A percentile compares a stretch with the other conserved stretches of the same genome.
Conservation (phyloP, 2,797 vertebrate genomes). For the Aulostomus chinensis region DNA sequence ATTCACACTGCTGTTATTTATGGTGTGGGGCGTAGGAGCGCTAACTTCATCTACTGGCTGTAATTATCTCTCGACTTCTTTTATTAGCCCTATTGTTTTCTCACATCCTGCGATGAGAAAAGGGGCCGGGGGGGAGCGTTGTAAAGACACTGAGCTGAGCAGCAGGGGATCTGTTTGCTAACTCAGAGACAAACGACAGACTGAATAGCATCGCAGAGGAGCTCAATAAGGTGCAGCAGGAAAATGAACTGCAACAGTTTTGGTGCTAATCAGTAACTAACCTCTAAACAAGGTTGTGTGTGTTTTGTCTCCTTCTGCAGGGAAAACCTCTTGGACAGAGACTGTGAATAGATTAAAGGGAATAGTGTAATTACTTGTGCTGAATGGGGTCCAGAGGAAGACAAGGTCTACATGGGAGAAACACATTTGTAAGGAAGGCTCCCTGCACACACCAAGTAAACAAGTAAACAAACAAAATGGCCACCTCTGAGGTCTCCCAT, state of each 20-base stretch:
- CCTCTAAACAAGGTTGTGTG: slow-evolving; percentile 60
- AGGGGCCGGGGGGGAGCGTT: slow-evolving; percentile 36
- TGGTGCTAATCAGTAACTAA: slow-evolving; percentile 72
- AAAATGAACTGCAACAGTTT: slow-evolving; percentile 74
- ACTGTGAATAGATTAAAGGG: slow-evolving; percentile 52
- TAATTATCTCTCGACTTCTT: slow-evolving; percentile 67
- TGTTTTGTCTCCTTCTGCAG: slow-evolving; percentile 45
- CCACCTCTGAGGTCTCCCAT: neutral
- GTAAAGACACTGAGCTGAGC: slow-evolving; percentile 67
- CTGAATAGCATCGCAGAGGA: slow-evolving; percentile 60
- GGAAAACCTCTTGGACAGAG: slow-evolving; percentile 46
- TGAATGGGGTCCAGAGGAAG: slow-evolving; percentile 48
- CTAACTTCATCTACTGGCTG: slow-evolving; percentile 38
- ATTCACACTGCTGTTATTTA: slow-evolving; percentile 54
- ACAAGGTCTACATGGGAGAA: slow-evolving; percentile 42
- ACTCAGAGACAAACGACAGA: slow-evolving; percentile 62
- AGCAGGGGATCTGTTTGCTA: slow-evolving; percentile 68
- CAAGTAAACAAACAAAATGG: slow-evolving; percentile 61
- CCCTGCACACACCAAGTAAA: slow-evolving; percentile 26
- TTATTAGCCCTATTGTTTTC: slow-evolving; percentile 73
- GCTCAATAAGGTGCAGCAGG: slow-evolving; percentile 66
- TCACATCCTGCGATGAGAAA: slow-evolving; percentile 65
- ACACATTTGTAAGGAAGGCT: slow-evolving; percentile 53
- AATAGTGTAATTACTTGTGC: slow-evolving; percentile 47
- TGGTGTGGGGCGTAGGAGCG: slow-evolving; percentile 41